Evolutionary conservation across 92 coral and sea anemone species (phyloP).

Genomic region (Heliopora coerulea): DNA sequence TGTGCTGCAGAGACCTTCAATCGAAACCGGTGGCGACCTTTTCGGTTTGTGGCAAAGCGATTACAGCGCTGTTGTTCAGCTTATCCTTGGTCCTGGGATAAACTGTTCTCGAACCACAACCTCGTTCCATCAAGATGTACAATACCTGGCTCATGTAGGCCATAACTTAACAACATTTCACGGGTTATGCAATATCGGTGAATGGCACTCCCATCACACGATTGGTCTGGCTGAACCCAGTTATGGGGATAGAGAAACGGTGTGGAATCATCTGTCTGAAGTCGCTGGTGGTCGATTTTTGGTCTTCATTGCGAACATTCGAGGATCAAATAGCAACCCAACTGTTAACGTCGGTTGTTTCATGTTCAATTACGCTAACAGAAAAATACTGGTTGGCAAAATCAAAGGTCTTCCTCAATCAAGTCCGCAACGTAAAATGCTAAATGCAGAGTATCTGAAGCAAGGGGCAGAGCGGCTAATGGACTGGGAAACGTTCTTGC

Average conservation of each 20-base stretch:
- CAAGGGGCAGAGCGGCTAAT: background rate
- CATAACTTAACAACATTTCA: conserved; percentile 51
- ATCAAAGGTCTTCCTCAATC: background rate
- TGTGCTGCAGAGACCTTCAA: conserved; percentile 27
- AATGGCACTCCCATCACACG: conserved; percentile 93
- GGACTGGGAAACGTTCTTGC: conserved; percentile 7
- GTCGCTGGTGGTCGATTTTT: conserved; percentile 65
- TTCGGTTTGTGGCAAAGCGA: conserved; percentile 76
- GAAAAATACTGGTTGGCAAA: conserved; percentile 3
- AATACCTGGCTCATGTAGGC: conserved; percentile 67
- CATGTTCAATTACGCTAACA: conserved; percentile 12
- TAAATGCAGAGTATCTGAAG: background rate
- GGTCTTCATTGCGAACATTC: conserved; percentile 69
- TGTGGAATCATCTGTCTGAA: conserved; percentile 48
- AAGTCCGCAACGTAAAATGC: conserved; percentile 17
- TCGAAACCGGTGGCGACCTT: conserved; percentile 65
- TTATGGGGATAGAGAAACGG: conserved; percentile 66
- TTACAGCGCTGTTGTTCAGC: conserved; percentile 51
- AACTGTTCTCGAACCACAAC: conserved; percentile 56
- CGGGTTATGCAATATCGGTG: conserved; percentile 85
- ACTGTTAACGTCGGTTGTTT: conserved; percentile 23
- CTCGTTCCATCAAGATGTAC: conserved; percentile 74
- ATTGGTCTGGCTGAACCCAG: conserved; percentile 70
- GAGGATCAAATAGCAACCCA: conserved; percentile 13
- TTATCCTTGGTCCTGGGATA: conserved; percentile 63